Percentiles rank a stretch among this genome's conserved stretches.
Conservation (phyloP, 2,113 vertebrate genomes). For the Callithrix jacchus region DNA sequence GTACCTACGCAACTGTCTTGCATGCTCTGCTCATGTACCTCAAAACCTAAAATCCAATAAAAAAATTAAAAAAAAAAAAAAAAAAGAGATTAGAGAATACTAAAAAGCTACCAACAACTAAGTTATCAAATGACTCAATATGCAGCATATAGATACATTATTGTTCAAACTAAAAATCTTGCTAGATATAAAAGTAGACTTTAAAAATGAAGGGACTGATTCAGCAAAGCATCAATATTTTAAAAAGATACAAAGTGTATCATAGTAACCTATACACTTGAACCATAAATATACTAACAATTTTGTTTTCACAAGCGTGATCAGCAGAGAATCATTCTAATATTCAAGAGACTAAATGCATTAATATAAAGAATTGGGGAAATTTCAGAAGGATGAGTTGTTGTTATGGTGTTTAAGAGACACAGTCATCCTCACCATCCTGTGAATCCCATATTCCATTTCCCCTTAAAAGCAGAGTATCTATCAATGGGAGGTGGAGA, state of each 20-base stretch:
- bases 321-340: not conserved
- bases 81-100: not conserved
- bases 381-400: not conserved
- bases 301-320: not conserved
- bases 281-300: not conserved
- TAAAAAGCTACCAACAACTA: not conserved
- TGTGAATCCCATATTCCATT: not conserved
- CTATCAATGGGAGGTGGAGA: not conserved
- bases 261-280: not conserved
- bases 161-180: not conserved
- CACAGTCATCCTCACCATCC: not conserved
- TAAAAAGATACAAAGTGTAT: not conserved
- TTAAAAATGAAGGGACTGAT: not conserved
- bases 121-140: not conserved
- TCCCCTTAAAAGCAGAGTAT: not conserved
- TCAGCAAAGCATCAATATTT: not conserved
- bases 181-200: not conserved
- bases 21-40: too few relatives aligned
- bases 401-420: not conserved
- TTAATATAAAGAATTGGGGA: not conserved
- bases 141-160: not conserved
- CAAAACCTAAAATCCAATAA: too few relatives aligned
- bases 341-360: not conserved
- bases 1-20: too few relatives aligned
- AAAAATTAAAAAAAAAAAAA: too few relatives aligned